Evolutionary conservation across 2,888 invertebrate genomes (phyloP), one percentile per base, ranked within the genome.

Genomic region (Embidobia sp.): DNA sequence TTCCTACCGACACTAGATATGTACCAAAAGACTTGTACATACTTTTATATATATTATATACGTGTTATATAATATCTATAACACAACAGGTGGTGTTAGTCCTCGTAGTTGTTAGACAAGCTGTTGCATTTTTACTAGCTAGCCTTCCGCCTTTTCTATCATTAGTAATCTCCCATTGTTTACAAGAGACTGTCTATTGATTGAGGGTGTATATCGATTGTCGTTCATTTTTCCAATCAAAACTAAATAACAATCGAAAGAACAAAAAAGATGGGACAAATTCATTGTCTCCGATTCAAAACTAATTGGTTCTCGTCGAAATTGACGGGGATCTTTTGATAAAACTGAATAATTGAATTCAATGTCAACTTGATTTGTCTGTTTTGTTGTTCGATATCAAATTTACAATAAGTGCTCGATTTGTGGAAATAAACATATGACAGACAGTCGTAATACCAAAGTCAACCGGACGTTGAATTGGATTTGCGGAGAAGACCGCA

Each of bases 61-160:
- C 26, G 13, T 13, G 26, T 31, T 2, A 33, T 78, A 76, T 78
- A 77, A 78, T 76, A 77, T 78, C 76, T 61, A 79, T 74, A 77
- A 85, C 79, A 85, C 84, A 88, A 88, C 85, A 85, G 86, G 85
- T 86, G 87, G 87, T 83, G 84, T 86, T 87, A 84, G 86, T 86
- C 81, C 85, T 88, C 83, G 88, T 88, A 88, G 88, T 87, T 88
- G 83, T 87, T 88, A 86, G 87, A 86, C 85, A 82, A 87, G 87
- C 87, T 87, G 87, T 87, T 87, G 87, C 87, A 87, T 87, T 87
- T 88, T 87, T 86, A 85, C 84, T 87, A 87, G 86, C 84, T 87
- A 87, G 88, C 86, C 86, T 87, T 88, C 85, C 85, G 87, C 88
- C 88, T 88, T 87, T 87, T 84, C 79, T 81, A 84, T 85, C 81